Conservation (phyloP, 2,797 vertebrate species). For the Falco columbarius region DNA sequence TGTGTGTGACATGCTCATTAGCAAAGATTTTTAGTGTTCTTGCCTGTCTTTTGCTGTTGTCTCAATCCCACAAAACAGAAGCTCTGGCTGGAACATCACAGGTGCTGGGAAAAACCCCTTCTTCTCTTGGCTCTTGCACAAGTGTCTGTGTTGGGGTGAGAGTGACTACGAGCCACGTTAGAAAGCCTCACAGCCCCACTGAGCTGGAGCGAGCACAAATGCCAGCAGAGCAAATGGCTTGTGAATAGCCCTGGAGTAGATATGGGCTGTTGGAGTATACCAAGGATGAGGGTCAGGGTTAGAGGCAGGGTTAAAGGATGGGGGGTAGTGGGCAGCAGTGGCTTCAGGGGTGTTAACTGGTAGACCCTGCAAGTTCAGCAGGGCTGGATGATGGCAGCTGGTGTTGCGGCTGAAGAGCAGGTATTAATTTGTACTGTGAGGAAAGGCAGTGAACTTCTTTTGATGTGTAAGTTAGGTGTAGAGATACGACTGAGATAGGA, state of each 20-base stretch:
- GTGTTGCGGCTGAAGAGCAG: not conserved
- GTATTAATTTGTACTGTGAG: not conserved
- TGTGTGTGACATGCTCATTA: not conserved
- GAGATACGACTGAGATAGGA: not conserved
- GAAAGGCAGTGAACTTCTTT: not conserved
- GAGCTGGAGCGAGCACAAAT: not conserved
- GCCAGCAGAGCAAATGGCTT: not conserved
- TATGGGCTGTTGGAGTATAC: not conserved
- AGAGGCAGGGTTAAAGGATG: not conserved
- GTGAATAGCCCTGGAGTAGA: not conserved
- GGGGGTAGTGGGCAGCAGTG: not conserved
- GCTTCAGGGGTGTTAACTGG: not conserved
- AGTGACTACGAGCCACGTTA: not conserved
- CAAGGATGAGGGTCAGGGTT: not conserved
- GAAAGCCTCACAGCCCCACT: not conserved
- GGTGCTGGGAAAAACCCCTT: not conserved
- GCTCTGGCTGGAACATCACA: not conserved
- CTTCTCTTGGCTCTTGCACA: not conserved
- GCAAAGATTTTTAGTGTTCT: not conserved
- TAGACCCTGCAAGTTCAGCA: not conserved
- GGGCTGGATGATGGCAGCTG: not conserved
- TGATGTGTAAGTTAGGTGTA: not conserved
- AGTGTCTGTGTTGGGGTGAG: not conserved
- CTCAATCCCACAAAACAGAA: not conserved
- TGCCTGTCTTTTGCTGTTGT: not conserved